Evolutionary conservation across 1,140 invertebrate genomes (phyloP).

Genomic region (Ganaspis sp.): DNA sequence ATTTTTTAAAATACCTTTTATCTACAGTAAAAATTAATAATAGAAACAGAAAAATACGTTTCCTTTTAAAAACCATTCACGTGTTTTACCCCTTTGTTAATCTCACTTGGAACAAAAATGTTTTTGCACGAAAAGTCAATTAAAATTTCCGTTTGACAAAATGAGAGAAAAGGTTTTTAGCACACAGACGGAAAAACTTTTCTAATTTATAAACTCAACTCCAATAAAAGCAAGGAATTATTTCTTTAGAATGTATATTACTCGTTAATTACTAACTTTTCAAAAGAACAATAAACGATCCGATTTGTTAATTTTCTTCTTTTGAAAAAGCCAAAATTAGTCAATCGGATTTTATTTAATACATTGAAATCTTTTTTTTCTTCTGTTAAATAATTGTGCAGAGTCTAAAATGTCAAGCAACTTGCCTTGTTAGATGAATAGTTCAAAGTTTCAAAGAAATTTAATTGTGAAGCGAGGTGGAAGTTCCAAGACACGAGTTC

Average conservation of each 20-base stretch:
- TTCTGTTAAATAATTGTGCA: too few relatives aligned
- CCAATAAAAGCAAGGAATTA: neutral
- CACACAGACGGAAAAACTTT: neutral
- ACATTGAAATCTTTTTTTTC: too few relatives aligned
- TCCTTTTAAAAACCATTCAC: too few relatives aligned
- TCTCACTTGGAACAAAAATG: neutral
- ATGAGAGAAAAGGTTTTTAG: neutral
- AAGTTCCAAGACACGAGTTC: neutral
- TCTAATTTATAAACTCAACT: slow-evolving; percentile 3
- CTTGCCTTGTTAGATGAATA: neutral
- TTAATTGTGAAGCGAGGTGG: neutral
- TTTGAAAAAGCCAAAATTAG: too few relatives aligned
- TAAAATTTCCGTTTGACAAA: neutral
- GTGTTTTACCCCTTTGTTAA: neutral
- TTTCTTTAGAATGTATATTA: slow-evolving; percentile 1
- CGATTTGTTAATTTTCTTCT: neutral
- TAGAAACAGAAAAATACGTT: too few relatives aligned
- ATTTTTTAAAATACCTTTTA: too few relatives aligned
- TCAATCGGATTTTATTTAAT: too few relatives aligned
- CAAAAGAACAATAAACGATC: too few relatives aligned
- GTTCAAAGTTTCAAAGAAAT: neutral
- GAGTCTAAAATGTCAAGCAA: neutral
- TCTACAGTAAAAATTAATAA: too few relatives aligned
- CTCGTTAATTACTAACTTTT: neutral
- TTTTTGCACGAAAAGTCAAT: neutral